phyloP scores from a whole-genome alignment of 2,797 vertebrate species.

The Echiichthys vipera region DNA sequence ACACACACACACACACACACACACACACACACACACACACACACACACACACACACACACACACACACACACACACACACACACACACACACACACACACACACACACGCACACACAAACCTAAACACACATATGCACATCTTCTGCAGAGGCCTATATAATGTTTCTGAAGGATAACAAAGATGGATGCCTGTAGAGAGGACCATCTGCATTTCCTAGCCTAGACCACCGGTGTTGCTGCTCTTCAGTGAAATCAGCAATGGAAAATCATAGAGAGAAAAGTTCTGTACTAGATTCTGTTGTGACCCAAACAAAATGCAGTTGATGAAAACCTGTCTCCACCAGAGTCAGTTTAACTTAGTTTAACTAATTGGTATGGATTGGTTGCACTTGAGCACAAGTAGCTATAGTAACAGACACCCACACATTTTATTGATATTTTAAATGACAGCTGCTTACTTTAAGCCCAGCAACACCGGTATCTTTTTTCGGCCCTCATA shows the following conservation, averaged over 20 bases:
- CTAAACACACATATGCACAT: too few species aligned
- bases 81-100: background rate
- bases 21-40: background rate
- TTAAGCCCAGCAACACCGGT: conserved; percentile 20
- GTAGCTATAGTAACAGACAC: conserved; percentile 47
- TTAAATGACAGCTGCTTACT: conserved; percentile 41
- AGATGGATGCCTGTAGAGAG: conserved; percentile 42
- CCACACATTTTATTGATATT: conserved; percentile 49
- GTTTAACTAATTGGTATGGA: conserved; percentile 47
- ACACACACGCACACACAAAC: background rate
- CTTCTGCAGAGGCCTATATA: conserved; percentile 42
- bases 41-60: too few species aligned
- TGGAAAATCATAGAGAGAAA: conserved; percentile 23
- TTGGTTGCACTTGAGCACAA: conserved; percentile 37
- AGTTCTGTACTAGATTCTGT: conserved; percentile 23
- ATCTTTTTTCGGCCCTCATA: conserved; percentile 49
- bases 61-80: conserved; percentile 1
- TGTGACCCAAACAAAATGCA: conserved; percentile 23
- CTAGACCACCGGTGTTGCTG: conserved; percentile 50
- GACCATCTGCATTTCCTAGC: conserved; percentile 43
- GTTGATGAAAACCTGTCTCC: conserved; percentile 22
- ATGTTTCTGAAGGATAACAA: conserved; percentile 58
- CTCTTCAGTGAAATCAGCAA: conserved; percentile 32
- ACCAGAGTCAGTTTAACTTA: conserved; percentile 42
- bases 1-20: too few species aligned